phyloP scores from a whole-genome alignment of 2,797 vertebrate genomes.

The Paguma larvata region DNA sequence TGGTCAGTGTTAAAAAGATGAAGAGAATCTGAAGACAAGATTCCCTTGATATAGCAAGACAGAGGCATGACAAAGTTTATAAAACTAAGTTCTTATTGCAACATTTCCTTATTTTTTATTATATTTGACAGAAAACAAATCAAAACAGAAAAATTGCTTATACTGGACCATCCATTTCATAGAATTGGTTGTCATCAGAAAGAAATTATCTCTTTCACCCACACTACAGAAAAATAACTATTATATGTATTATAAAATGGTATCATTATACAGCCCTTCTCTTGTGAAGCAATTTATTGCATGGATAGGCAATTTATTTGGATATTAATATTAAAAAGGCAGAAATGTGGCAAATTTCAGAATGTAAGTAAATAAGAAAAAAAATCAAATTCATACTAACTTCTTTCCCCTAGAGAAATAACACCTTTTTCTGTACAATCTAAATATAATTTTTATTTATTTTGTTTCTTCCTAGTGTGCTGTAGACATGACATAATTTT shows the following conservation, averaged over 20 bases:
- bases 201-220: background rate
- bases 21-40: background rate
- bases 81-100: background rate
- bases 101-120: background rate
- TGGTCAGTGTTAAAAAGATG: background rate
- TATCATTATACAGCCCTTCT: background rate
- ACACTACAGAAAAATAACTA: background rate
- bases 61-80: background rate
- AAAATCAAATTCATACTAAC: slow-evolving; percentile 30
- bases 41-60: background rate
- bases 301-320: background rate
- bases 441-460: slow-evolving; percentile 61
- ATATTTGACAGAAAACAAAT: background rate
- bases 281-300: background rate
- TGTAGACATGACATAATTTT: slow-evolving; percentile 72
- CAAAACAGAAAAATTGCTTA: slow-evolving; percentile 3
- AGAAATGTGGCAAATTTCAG: slow-evolving; percentile 28
- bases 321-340: background rate
- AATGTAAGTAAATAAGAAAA: slow-evolving; percentile 10
- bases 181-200: background rate
- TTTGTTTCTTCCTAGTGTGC: slow-evolving; percentile 32
- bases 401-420: slow-evolving; percentile 32
- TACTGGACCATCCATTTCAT: background rate
- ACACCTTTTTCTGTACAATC: slow-evolving; percentile 56
- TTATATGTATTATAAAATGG: background rate